Percentiles rank a stretch among this genome's conserved stretches.
Conservation (phyloP, 1,140 invertebrate genomes). For the Neocloeon triangulifer region DNA sequence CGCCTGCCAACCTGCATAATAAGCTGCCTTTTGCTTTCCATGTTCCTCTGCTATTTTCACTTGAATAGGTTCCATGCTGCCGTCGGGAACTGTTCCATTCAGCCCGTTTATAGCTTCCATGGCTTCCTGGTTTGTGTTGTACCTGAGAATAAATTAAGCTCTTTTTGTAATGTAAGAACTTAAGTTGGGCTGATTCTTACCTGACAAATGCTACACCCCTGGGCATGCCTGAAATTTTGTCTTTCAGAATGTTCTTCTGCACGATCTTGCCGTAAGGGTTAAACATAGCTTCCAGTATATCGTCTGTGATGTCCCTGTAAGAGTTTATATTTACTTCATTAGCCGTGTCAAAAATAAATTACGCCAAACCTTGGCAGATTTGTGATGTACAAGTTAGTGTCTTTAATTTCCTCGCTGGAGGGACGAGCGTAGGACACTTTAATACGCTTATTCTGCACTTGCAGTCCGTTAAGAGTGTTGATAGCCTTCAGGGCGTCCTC, state of each 20-base stretch:
- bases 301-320: constrained; percentile 45
- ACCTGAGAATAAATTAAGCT: constrained; percentile 23
- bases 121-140: constrained; percentile 62
- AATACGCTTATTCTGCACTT: constrained; percentile 63
- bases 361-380: constrained; percentile 50
- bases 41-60: constrained; percentile 86
- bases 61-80: constrained; percentile 54
- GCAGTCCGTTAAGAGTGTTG: constrained; percentile 63
- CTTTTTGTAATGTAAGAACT: constrained; percentile 1
- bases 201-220: constrained; percentile 81
- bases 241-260: constrained; percentile 69
- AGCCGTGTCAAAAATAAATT: constrained; percentile 1
- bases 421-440: constrained; percentile 84
- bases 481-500: constrained; percentile 74
- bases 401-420: constrained; percentile 77
- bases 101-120: constrained; percentile 64
- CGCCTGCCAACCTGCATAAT: constrained; percentile 32
- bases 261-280: constrained; percentile 70
- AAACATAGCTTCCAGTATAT: constrained; percentile 64
- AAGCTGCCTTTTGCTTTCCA: constrained; percentile 63
- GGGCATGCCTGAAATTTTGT: constrained; percentile 65
- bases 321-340: constrained; percentile 2
- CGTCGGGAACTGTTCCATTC: constrained; percentile 66
- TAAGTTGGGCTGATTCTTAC: constrained; percentile 22
- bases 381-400: constrained; percentile 84